phyloP scores from a whole-genome alignment of 2,888 invertebrate species.

The Spatulosminthurus flaviceps region DNA sequence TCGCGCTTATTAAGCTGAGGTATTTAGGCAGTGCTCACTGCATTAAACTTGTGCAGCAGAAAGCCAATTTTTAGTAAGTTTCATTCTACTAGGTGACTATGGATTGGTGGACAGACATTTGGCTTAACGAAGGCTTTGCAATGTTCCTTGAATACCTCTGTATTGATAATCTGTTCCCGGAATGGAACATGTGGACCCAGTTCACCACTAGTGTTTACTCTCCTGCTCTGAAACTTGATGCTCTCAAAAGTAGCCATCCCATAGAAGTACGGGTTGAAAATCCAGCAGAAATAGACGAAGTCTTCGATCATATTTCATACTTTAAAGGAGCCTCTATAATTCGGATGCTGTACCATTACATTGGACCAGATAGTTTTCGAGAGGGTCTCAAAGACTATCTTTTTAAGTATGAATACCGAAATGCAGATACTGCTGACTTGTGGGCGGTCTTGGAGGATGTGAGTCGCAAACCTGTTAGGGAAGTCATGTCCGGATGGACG shows the following conservation, averaged over 20 bases:
- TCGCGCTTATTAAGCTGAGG: no score
- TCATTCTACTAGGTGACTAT: slow-evolving; percentile 49
- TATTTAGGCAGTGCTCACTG: not conserved
- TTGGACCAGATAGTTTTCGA: slow-evolving; percentile 65
- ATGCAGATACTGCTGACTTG: slow-evolving; percentile 67
- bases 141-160: slow-evolving; percentile 71
- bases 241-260: slow-evolving; percentile 68
- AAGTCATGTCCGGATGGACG: slow-evolving; percentile 70
- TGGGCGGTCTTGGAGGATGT: slow-evolving; percentile 67
- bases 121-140: slow-evolving; percentile 72
- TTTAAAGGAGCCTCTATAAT: slow-evolving; percentile 66
- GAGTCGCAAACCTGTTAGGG: slow-evolving; percentile 67
- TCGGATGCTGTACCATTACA: slow-evolving; percentile 67
- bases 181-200: slow-evolving; percentile 71
- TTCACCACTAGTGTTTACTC: slow-evolving; percentile 69
- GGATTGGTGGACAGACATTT: slow-evolving; percentile 65
- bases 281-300: slow-evolving; percentile 64
- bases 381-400: slow-evolving; percentile 67
- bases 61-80: no score
- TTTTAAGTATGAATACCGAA: slow-evolving; percentile 66
- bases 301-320: slow-evolving; percentile 66
- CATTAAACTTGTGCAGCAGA: not conserved
- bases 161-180: slow-evolving; percentile 70
- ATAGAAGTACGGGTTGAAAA: slow-evolving; percentile 64
- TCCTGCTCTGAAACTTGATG: slow-evolving; percentile 68